Evolutionary conservation across 2,113 vertebrate genomes (phyloP).

Genomic region (Pycnonotus jocosus): DNA sequence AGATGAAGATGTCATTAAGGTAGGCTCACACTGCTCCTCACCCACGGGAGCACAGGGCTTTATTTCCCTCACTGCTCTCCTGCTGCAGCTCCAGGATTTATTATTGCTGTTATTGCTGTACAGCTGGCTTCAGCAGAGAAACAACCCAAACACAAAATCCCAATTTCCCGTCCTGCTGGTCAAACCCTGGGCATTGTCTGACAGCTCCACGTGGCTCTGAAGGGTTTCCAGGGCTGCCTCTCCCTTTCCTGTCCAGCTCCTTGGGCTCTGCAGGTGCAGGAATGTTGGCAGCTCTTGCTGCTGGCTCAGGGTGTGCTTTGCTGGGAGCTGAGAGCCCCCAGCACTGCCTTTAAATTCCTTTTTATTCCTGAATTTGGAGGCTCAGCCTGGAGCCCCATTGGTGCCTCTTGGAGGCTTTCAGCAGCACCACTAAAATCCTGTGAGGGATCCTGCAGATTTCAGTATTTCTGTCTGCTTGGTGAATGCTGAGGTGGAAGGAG

Average conservation of each 20-base stretch:
- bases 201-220: neutral
- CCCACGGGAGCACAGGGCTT: neutral
- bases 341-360: too few species aligned
- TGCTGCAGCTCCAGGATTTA: neutral
- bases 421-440: neutral
- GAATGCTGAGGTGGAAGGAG: neutral
- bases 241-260: neutral
- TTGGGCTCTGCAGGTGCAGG: neutral
- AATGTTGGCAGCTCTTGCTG: neutral
- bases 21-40: neutral
- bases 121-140: neutral
- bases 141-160: neutral
- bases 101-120: neutral
- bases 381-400: neutral
- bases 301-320: neutral
- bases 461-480: accelerated
- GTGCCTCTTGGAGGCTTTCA: neutral
- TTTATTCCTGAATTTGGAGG: neutral
- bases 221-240: neutral
- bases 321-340: neutral
- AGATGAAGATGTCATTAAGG: constrained; percentile 88
- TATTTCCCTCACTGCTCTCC: neutral
- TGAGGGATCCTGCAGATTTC: neutral
- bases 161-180: neutral
- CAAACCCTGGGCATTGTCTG: neutral